Evolutionary conservation across 2,113 vertebrate genomes (phyloP), one percentile per base, ranked within the genome.

Genomic region (Cromileptes altivelis): DNA sequence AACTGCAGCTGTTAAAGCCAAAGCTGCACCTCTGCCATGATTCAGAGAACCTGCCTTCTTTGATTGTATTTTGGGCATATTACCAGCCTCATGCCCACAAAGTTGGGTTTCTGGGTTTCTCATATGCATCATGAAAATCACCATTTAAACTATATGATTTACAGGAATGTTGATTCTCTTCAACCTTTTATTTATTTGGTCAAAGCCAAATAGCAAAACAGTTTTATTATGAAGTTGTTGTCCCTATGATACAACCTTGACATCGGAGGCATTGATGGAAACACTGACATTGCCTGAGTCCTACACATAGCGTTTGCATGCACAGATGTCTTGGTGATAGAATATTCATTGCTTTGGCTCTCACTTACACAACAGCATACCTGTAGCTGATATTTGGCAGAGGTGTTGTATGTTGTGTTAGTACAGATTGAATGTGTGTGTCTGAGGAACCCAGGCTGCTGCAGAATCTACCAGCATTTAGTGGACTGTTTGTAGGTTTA

Each of bases 331-430:
- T 71, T 23, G 21, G 25, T 40, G 33, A 42, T 27, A 18, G 8
- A 67, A 3, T 17, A 27, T 33, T 47, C 42, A 23, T 70, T 67
- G 21, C 33, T 72, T 71, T 67, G 33, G 56, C 18, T 63, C 4
- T 63, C 2, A 3, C 49, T 12, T 25, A 23, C 52, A 42, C 60
- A 53, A 4, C 61, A 52, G 37, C 47, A 7, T 19, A 33, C 73
- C 25, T 82, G 67, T 49, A 73, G 81, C 78, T 84, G 74, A 78
- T 84, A 74, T 61, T 83, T 71, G n/a, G 80, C 76, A 15, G 52
- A 68, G 70, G 70, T 81, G 58, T 12, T 52, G 50, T 53, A 15
- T 52, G 47, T 40, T 75, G 62, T 70, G 37, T 64, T 21, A 0
- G 3, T 67, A 40, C 50, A 27, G 37, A 37, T 5, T 37, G 4